Evolutionary conservation across 64 coral and sea anemone species (phyloP), one percentile per base, ranked within the genome.

Genomic region (Montipora efflorescens): DNA sequence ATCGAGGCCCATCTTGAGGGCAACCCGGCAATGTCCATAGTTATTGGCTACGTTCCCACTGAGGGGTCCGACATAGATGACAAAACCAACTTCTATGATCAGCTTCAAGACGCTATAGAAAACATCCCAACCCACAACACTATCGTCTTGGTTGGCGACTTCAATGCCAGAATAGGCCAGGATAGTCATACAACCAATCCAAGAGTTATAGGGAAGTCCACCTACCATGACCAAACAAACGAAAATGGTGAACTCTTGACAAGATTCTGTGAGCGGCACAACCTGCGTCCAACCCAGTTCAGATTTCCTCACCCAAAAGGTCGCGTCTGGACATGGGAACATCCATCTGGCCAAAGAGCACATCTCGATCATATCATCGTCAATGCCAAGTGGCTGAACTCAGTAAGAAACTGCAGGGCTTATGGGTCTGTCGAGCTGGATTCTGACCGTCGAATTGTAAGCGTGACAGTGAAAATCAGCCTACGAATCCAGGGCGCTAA

Each of bases 331-430:
- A 71, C 67, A 12, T 71, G 21, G 61, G 45, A 36, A n/a, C 67
- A 71, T 12, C 59, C 84, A 10, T 68, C 9, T 44, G 84, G 67
- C 4, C 20, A 67, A 43, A 4, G 7, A 13, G 61, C 21, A 4
- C 84, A 72, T 72, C 84, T 87, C 5, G 22, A 87, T 47, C 64
- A 87, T 49, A 87, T 87, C 62, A 47, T 72, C 18, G 46, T 87
- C 44, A 47, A 36, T 87, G 84, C 58, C 10, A 87, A 87, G 16
- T 87, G 84, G 84, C n/a, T 87, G 3, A 87, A 87, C 47, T 87
- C 84, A 49, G 61, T n/a, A 20, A 16, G 68, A 22, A 75, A 88
- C 69, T 88, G 86, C 47, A 15, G 86, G 11, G 66, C 66, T 16
- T 74, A 87, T 48, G 71, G 20, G 5, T 44, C 62, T 25, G 84